These are phyloP conservation scores for Hydrolagus colliei DNA, from an alignment of 2,797 vertebrate species.

Conservation along the genomic window DNA sequence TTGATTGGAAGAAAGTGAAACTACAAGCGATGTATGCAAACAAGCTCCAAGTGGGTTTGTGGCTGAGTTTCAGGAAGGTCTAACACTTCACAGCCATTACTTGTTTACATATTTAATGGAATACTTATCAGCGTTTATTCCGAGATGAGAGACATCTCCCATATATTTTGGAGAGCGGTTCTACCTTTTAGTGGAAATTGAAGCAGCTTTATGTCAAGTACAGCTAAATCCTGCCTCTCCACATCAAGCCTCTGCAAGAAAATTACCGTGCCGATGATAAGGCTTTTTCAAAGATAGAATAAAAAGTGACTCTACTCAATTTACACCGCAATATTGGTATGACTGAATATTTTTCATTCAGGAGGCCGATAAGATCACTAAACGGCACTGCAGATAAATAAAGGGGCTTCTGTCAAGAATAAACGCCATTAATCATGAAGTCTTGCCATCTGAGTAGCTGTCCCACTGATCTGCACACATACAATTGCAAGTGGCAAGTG, in stretches of 20 bases:
- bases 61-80: constrained; percentile 49
- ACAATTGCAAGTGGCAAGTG: constrained; percentile 51
- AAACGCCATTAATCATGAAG: constrained; percentile 99
- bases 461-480: constrained; percentile 66
- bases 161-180: constrained; percentile 72
- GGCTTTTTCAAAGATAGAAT: constrained; percentile 94
- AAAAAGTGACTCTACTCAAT: constrained; percentile 99
- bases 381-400: constrained; percentile 99
- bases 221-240: constrained; percentile 97
- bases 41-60: constrained; percentile 44
- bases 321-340: constrained; percentile 99
- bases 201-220: constrained; percentile 99
- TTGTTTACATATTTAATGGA: constrained; percentile 35
- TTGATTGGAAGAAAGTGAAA: constrained; percentile 53
- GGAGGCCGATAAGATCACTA: constrained; percentile 97
- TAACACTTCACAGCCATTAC: constrained; percentile 51
- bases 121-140: constrained; percentile 31
- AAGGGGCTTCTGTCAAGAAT: constrained; percentile 99
- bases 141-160: constrained; percentile 49
- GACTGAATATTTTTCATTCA: constrained; percentile 99
- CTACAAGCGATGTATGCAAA: constrained; percentile 45
- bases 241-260: constrained; percentile 94
- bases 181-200: constrained; percentile 94
- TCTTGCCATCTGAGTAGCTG: constrained; percentile 72
- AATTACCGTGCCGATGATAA: constrained; percentile 99